phyloP scores from a whole-genome alignment of 2,797 vertebrate species.

The Hoplostethus mediterraneus region DNA sequence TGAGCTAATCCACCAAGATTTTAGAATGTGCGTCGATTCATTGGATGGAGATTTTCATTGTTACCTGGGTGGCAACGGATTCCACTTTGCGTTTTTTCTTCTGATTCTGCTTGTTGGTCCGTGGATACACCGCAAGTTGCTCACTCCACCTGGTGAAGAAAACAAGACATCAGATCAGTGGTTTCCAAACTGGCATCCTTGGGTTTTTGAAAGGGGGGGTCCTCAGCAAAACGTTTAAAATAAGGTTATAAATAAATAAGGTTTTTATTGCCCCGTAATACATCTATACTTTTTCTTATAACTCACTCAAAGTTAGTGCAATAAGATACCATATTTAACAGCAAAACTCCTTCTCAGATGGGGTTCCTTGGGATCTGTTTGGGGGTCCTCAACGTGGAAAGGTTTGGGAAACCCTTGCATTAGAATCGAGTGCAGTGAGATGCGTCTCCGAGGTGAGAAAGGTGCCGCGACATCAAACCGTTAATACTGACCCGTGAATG shows the following conservation, averaged over 20 bases:
- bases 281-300: not conserved
- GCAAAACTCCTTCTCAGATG: not conserved
- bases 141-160: conserved; percentile 77
- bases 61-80: conserved; percentile 70
- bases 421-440: too few species aligned
- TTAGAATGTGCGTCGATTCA: not conserved
- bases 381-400: not conserved
- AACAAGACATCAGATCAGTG: not conserved
- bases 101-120: conserved; percentile 73
- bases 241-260: too few species aligned
- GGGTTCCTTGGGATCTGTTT: not conserved
- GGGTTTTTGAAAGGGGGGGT: not conserved
- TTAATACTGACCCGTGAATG: conserved; percentile 74
- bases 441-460: not conserved
- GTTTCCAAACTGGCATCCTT: too few species aligned
- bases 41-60: not conserved
- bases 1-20: not conserved
- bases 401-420: too few species aligned
- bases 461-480: not conserved
- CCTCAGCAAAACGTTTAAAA: not conserved
- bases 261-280: too few species aligned
- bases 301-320: too few species aligned
- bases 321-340: too few species aligned
- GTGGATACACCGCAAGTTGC: conserved; percentile 69
- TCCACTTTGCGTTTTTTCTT: conserved; percentile 82